Conservation (phyloP, 1,140 invertebrate species). For the Aphaenogaster rudis region DNA sequence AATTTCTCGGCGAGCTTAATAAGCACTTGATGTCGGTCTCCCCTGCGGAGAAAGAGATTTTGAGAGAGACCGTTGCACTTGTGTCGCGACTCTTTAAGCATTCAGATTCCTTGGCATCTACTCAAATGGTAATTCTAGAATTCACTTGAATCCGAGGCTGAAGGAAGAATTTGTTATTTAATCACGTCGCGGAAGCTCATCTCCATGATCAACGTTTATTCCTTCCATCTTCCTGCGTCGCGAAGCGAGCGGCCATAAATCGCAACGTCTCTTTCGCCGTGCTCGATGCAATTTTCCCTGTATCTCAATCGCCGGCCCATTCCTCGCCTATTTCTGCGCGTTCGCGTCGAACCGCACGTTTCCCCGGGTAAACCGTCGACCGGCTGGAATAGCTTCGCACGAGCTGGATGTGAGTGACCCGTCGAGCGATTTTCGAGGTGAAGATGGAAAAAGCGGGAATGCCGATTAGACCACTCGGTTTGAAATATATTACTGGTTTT, state of each 20-base stretch:
- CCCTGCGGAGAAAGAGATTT: background rate
- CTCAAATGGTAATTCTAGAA: background rate
- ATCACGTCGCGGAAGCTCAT: background rate
- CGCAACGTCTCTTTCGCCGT: constrained; percentile 21
- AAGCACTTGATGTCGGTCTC: background rate
- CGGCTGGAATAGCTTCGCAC: background rate
- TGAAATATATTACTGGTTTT: constrained; percentile 68
- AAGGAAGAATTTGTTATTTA: constrained; percentile 14
- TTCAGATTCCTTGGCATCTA: background rate
- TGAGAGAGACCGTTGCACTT: background rate
- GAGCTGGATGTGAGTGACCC: constrained; percentile 41
- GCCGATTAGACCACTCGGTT: constrained; percentile 12
- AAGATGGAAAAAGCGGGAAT: background rate
- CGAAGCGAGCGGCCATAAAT: background rate
- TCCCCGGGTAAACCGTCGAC: background rate
- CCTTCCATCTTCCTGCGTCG: background rate
- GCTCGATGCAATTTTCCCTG: constrained; percentile 29
- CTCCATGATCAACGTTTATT: constrained; percentile 14
- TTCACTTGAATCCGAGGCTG: background rate
- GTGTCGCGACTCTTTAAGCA: background rate
- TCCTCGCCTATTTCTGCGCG: constrained; percentile 12
- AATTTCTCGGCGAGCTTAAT: background rate
- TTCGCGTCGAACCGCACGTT: constrained; percentile 6
- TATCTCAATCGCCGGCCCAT: constrained; percentile 13
- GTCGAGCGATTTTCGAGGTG: constrained; percentile 37